Percentiles rank a stretch among this genome's conserved stretches.
phyloP scores from a whole-genome alignment of 2,888 invertebrate genomes.

The Heliconius ethilla region DNA sequence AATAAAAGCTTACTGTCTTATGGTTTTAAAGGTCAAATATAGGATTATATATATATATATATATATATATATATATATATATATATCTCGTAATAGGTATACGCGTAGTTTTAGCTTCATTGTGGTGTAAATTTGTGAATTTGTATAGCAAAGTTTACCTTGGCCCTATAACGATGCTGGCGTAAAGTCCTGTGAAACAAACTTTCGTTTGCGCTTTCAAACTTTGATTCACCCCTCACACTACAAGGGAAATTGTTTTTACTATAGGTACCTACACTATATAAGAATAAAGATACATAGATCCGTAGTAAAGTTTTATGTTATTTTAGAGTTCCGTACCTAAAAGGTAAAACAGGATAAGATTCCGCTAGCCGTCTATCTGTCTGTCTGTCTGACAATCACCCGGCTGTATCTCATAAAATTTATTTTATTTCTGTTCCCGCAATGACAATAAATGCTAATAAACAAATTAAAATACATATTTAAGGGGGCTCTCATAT shows the following conservation, averaged over 20 bases:
- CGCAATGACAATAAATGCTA: too few relatives aligned
- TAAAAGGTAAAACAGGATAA: too few relatives aligned
- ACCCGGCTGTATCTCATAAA: too few relatives aligned
- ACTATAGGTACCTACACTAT: background rate
- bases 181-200: slow-evolving; percentile 1
- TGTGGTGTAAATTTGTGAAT: slow-evolving; percentile 21
- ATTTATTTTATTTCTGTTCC: too few relatives aligned
- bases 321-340: background rate
- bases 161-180: slow-evolving; percentile 23
- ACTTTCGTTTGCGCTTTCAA: slow-evolving; percentile 8
- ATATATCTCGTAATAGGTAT: background rate
- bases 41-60: too few relatives aligned
- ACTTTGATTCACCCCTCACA: slow-evolving; percentile 5
- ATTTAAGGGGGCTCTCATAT: too few relatives aligned
- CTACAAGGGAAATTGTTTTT: slow-evolving; percentile 19
- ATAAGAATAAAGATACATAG: background rate
- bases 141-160: slow-evolving; percentile 8
- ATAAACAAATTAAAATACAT: too few relatives aligned
- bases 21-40: background rate
- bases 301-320: background rate
- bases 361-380: too few relatives aligned
- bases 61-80: too few relatives aligned
- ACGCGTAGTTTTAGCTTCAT: background rate
- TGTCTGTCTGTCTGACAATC: too few relatives aligned
- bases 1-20: background rate